These are phyloP conservation scores for Drosophila multiciliata DNA, from an alignment of 2,888 invertebrate genomes.

Conservation along the genomic window DNA sequence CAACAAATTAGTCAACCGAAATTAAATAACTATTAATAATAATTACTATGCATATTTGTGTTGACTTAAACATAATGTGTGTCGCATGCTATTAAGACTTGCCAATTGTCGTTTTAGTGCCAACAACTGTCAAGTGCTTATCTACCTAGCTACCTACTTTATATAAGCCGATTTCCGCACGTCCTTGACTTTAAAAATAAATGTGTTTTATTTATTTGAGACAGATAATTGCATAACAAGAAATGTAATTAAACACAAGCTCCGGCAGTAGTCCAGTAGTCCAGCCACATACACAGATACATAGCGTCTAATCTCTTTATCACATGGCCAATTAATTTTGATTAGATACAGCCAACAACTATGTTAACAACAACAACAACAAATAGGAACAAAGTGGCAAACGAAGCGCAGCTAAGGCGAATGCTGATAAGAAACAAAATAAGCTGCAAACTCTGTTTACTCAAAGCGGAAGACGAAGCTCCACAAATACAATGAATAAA, in stretches of 20 bases:
- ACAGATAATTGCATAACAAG: constrained; percentile 50
- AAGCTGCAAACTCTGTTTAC: constrained; percentile 38
- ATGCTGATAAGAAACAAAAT: constrained; percentile 55
- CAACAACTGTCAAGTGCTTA: constrained; percentile 39
- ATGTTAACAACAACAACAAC: constrained; percentile 7
- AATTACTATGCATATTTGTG: constrained; percentile 19
- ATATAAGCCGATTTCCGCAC: constrained; percentile 61
- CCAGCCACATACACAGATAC: neutral
- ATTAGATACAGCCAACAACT: constrained; percentile 59
- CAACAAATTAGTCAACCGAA: neutral
- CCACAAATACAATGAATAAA: constrained; percentile 32
- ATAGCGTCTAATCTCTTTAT: constrained; percentile 65
- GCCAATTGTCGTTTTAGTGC: constrained; percentile 45
- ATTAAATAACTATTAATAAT: constrained; percentile 12
- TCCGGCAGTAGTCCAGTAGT: constrained; percentile 18
- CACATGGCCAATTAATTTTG: constrained; percentile 74
- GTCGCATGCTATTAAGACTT: constrained; percentile 28
- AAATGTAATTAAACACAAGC: constrained; percentile 52
- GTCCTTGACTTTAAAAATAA: constrained; percentile 66
- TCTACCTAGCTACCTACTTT: constrained; percentile 22
- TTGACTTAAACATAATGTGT: neutral
- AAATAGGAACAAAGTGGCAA: constrained; percentile 26
- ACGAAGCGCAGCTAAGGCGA: constrained; percentile 64
- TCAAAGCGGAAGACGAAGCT: constrained; percentile 64
- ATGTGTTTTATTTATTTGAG: constrained; percentile 3